Evolutionary conservation across 2,113 vertebrate species (phyloP).

Genomic region (Nettapus auritus): DNA sequence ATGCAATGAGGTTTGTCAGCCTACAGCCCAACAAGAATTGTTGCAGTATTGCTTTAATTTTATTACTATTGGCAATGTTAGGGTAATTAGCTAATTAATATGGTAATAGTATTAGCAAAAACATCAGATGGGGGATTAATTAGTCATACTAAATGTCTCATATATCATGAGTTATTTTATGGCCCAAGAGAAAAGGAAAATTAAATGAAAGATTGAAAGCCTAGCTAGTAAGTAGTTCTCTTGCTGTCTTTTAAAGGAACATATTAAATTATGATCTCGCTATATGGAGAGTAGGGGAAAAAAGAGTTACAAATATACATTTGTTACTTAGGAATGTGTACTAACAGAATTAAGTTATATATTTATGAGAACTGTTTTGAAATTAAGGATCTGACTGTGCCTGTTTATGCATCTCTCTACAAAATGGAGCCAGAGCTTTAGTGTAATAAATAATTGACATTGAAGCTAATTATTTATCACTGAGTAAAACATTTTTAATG

Average conservation of each 20-base stretch:
- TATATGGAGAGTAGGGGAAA: background rate
- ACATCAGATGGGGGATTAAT: slow-evolving; percentile 64
- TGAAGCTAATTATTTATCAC: background rate
- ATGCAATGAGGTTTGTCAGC: background rate
- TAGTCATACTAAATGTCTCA: slow-evolving; percentile 65
- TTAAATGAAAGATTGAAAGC: slow-evolving; percentile 48
- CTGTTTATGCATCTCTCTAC: background rate
- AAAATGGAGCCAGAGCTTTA: background rate
- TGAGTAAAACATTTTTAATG: background rate
- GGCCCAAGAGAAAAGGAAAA: slow-evolving; percentile 48
- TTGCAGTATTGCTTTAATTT: background rate
- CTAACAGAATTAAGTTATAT: background rate
- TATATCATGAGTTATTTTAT: slow-evolving; percentile 66
- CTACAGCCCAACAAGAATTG: background rate
- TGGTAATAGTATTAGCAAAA: slow-evolving; percentile 67
- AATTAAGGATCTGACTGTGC: background rate
- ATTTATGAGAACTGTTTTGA: background rate
- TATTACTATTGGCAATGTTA: slow-evolving; percentile 53
- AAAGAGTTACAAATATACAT: background rate
- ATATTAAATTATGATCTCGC: background rate
- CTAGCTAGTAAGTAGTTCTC: background rate
- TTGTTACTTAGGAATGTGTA: background rate
- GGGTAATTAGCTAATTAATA: slow-evolving; percentile 72
- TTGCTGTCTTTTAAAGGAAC: background rate
- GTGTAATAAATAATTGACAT: background rate